These are phyloP conservation scores for Agrotis ipsilon DNA, from an alignment of 2,888 invertebrate genomes.

Conservation along the genomic window DNA sequence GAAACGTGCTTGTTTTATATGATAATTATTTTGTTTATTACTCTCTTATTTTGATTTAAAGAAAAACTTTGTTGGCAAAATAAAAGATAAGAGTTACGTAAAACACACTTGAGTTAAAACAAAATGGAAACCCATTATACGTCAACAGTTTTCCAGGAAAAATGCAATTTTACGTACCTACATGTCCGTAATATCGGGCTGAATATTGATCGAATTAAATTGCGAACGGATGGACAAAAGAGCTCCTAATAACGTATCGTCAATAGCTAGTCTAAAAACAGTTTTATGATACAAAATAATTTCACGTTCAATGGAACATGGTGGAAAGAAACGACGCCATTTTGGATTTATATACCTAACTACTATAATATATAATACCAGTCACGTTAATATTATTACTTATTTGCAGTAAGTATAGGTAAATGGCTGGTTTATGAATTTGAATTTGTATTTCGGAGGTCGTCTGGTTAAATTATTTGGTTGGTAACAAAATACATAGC, in stretches of 20 bases:
- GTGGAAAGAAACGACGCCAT: slow-evolving; percentile 35
- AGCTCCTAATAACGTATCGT: slow-evolving; percentile 39
- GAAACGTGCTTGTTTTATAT: not conserved
- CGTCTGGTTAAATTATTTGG: slow-evolving; percentile 16
- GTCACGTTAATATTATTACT: slow-evolving; percentile 43
- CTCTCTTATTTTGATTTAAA: slow-evolving; percentile 3
- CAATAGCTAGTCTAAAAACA: slow-evolving; percentile 17
- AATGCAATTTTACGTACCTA: slow-evolving; percentile 40
- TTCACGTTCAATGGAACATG: slow-evolving; percentile 4
- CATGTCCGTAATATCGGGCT: slow-evolving; percentile 10
- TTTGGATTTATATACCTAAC: slow-evolving; percentile 26
- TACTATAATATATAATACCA: slow-evolving; percentile 28
- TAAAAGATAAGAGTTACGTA: not conserved
- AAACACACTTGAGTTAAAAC: slow-evolving; percentile 9
- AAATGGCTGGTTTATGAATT: slow-evolving; percentile 30
- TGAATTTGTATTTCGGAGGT: slow-evolving; percentile 12
- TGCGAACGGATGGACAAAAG: slow-evolving; percentile 45
- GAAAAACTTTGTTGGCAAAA: not conserved
- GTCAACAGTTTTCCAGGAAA: slow-evolving; percentile 23
- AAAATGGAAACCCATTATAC: slow-evolving; percentile 19
- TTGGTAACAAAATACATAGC: slow-evolving; percentile 4
- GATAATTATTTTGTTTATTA: slow-evolving; percentile 3
- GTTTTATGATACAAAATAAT: slow-evolving; percentile 32
- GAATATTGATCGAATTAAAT: slow-evolving; percentile 56
- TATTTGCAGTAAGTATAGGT: slow-evolving; percentile 34